A percentile compares a stretch with the other conserved stretches of the same genome.
Conservation (phyloP, 2,797 vertebrate genomes). For the Peromyscus attwateri region DNA sequence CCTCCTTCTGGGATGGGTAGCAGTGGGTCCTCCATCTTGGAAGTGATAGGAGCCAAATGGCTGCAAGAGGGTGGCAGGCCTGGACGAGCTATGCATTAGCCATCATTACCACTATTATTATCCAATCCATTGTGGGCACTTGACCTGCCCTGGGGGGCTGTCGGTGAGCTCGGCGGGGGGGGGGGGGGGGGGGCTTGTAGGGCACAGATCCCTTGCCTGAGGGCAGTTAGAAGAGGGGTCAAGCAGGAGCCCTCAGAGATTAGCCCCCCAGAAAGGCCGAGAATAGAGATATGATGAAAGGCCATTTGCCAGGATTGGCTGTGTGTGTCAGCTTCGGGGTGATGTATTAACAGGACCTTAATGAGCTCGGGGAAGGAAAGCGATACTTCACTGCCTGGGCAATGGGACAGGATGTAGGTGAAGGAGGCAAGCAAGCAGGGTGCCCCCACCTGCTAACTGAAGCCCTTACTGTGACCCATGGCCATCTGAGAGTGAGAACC, state of each 20-base stretch:
- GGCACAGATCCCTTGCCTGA: slow-evolving; percentile 3
- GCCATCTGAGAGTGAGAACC: background rate
- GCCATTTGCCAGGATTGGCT: slow-evolving; percentile 72
- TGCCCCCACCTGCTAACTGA: background rate
- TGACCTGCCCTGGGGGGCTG: slow-evolving; percentile 59
- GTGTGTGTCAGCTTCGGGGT: slow-evolving; percentile 71
- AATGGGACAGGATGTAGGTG: slow-evolving; percentile 15
- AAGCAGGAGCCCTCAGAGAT: slow-evolving; percentile 64
- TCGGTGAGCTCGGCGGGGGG: slow-evolving; percentile 54
- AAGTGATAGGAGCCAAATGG: background rate
- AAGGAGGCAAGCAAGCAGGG: background rate
- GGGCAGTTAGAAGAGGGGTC: slow-evolving; percentile 61
- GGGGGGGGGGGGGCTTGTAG: slow-evolving; percentile 38
- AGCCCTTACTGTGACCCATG: background rate
- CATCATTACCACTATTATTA: slow-evolving; percentile 70
- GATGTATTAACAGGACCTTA: slow-evolving; percentile 79
- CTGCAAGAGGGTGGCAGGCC: background rate
- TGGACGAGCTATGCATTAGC: background rate
- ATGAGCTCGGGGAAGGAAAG: slow-evolving; percentile 69
- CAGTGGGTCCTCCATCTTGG: background rate
- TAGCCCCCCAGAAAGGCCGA: slow-evolving; percentile 27
- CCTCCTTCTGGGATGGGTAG: background rate
- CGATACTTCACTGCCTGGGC: slow-evolving; percentile 59
- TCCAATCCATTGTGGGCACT: slow-evolving; percentile 75
- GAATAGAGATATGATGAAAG: slow-evolving; percentile 53